These are phyloP conservation scores for Acronicta alni DNA, from an alignment of 2,888 invertebrate genomes.

Conservation along the genomic window DNA sequence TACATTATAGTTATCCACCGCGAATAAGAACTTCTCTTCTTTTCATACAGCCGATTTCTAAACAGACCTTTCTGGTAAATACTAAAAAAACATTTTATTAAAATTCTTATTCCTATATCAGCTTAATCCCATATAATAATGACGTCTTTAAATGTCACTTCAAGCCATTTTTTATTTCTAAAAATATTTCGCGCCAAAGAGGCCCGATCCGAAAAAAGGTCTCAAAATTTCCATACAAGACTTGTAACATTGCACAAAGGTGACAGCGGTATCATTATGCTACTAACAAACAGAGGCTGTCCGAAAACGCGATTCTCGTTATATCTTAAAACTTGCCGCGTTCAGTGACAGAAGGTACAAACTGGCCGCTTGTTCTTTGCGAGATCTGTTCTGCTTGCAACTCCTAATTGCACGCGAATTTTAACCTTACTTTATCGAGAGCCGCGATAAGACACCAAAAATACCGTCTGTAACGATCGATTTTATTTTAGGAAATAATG, in stretches of 20 bases:
- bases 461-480: too few relatives aligned
- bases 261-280: slow-evolving; percentile 44
- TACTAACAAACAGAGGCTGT: slow-evolving; percentile 46
- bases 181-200: slow-evolving; percentile 33
- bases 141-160: not conserved
- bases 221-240: slow-evolving; percentile 27
- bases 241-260: slow-evolving; percentile 19
- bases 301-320: slow-evolving; percentile 57
- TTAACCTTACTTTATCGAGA: not conserved
- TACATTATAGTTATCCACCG: too few relatives aligned
- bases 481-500: too few relatives aligned
- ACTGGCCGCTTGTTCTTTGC: slow-evolving; percentile 32
- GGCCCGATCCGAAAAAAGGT: slow-evolving; percentile 25
- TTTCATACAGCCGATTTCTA: too few relatives aligned
- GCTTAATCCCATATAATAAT: not conserved
- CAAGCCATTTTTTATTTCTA: slow-evolving; percentile 13
- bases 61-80: too few relatives aligned
- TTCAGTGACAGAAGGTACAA: slow-evolving; percentile 45
- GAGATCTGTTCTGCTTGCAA: slow-evolving; percentile 23
- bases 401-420: not conserved
- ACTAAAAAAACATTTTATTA: not conserved
- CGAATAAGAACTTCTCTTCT: too few relatives aligned
- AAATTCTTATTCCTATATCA: not conserved
- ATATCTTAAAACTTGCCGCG: slow-evolving; percentile 42
- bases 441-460: not conserved